phyloP scores from a whole-genome alignment of 2,888 invertebrate species.

The Mythimna vitellina region DNA sequence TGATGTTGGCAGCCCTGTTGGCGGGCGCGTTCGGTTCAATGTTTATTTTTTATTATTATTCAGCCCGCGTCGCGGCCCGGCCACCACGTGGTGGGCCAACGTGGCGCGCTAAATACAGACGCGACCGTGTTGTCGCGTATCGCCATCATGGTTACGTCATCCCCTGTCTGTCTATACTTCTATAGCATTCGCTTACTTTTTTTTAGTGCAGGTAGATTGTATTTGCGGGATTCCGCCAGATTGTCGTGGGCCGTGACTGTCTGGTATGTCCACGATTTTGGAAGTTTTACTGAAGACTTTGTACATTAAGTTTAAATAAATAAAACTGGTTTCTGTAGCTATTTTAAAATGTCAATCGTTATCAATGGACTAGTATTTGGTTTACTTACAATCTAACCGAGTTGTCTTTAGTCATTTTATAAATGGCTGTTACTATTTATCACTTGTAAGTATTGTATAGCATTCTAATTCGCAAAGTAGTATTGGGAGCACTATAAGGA shows the following conservation, averaged over 20 bases:
- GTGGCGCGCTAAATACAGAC: conserved; percentile 66
- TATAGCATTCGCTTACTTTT: conserved; percentile 39
- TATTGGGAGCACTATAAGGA: not conserved
- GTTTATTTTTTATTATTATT: conserved; percentile 70
- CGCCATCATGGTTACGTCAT: conserved; percentile 63
- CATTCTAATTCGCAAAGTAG: not conserved
- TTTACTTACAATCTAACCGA: not conserved
- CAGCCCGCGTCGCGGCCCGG: conserved; percentile 61
- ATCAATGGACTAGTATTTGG: not conserved
- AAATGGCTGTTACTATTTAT: not conserved
- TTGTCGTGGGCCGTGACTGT: conserved; percentile 27
- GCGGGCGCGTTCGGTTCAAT: conserved; percentile 63
- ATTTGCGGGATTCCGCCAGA: conserved; percentile 39
- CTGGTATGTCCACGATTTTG: conserved; percentile 21
- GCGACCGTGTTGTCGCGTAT: conserved; percentile 62
- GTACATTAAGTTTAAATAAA: too few relatives aligned
- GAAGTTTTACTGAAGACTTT: conserved; percentile 5
- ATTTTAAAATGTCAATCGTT: conserved; percentile 17
- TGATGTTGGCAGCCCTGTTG: conserved; percentile 62
- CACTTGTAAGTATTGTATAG: not conserved
- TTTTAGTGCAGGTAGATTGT: conserved; percentile 50
- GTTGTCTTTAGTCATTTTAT: conserved; percentile 4
- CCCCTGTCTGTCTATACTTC: conserved; percentile 47
- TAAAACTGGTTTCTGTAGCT: conserved; percentile 44
- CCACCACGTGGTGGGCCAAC: conserved; percentile 67